These are phyloP conservation scores for Beroe forskalii DNA, from an alignment of 37 sponge, comb jelly and placozoan genomes.

Conservation along the genomic window DNA sequence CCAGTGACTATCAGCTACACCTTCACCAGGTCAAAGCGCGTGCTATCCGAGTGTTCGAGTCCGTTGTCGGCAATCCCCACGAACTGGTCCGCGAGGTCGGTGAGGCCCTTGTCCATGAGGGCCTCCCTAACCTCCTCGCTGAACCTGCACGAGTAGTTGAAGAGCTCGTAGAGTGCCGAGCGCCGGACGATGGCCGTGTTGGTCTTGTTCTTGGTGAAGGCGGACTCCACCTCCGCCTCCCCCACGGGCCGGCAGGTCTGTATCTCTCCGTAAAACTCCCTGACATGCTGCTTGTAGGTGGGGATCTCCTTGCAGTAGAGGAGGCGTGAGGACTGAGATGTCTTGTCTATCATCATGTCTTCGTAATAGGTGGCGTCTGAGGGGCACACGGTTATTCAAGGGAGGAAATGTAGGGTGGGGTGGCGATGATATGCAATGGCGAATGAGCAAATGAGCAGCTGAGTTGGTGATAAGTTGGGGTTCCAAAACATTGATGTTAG, in stretches of 20 bases:
- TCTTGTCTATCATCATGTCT: slow-evolving; percentile 63
- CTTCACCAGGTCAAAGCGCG: slow-evolving; percentile 1
- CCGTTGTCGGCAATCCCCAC: neutral
- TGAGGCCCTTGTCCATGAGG: slow-evolving; percentile 35
- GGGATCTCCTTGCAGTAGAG: slow-evolving; percentile 96
- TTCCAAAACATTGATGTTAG: no score
- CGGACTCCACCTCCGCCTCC: slow-evolving; percentile 25
- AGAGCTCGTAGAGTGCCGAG: slow-evolving; percentile 38
- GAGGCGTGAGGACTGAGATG: slow-evolving; percentile 67
- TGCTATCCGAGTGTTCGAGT: neutral
- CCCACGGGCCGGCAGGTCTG: slow-evolving; percentile 54
- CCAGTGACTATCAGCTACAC: slow-evolving; percentile 40
- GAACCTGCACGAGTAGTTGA: slow-evolving; percentile 51
- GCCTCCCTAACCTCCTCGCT: slow-evolving; percentile 54
- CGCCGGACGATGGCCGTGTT: neutral
- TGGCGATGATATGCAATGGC: no score
- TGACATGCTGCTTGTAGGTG: slow-evolving; percentile 77
- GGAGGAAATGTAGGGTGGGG: no score
- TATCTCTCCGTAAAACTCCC: slow-evolving; percentile 73
- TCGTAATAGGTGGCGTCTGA: slow-evolving; percentile 61
- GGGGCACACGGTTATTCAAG: no score
- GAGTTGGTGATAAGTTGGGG: no score
- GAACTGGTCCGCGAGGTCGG: slow-evolving; percentile 55
- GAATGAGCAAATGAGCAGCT: no score
- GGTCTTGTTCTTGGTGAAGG: slow-evolving; percentile 20